Percentiles rank a stretch among this genome's conserved stretches.
These are phyloP conservation scores for Allacma fusca DNA, from an alignment of 2,888 invertebrate genomes.

Conservation along the genomic window DNA sequence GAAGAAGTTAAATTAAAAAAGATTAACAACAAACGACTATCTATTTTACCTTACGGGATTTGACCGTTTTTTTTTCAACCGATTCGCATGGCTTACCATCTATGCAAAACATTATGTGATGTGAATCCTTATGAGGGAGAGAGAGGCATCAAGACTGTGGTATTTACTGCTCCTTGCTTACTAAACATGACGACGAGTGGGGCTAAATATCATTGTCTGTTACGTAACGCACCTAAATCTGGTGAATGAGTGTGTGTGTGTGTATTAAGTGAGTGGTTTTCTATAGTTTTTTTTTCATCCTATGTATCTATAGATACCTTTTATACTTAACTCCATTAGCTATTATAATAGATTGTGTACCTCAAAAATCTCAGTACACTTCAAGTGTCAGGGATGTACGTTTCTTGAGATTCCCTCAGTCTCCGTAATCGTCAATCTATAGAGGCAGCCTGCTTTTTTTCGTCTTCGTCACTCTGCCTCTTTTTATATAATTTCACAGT, in stretches of 20 bases:
- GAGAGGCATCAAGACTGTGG: neutral
- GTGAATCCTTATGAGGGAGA: conserved; percentile 14
- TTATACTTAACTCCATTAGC: too few species aligned
- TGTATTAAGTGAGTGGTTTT: conserved; percentile 2
- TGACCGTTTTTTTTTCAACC: conserved; percentile 43
- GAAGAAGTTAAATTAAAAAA: neutral
- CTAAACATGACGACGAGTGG: neutral
- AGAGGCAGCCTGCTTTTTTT: neutral
- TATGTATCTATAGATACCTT: neutral
- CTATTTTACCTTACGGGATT: conserved; percentile 49
- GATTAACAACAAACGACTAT: conserved; percentile 26
- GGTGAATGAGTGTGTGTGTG: neutral
- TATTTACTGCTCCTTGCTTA: conserved; percentile 3
- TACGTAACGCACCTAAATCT: too few species aligned
- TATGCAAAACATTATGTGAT: conserved; percentile 46
- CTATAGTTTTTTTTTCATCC: neutral
- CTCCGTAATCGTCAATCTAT: neutral
- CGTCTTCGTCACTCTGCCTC: conserved; percentile 12
- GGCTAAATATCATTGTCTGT: too few species aligned
- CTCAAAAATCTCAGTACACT: neutral
- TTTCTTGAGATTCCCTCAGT: too few species aligned
- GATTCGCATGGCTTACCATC: conserved; percentile 55
- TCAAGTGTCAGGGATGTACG: neutral
- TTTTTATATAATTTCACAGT: conserved; percentile 7
- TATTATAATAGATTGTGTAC: conserved; percentile 1